These are phyloP conservation scores for Pseudopleuronectes americanus DNA, from an alignment of 2,797 vertebrate genomes.

Conservation along the genomic window DNA sequence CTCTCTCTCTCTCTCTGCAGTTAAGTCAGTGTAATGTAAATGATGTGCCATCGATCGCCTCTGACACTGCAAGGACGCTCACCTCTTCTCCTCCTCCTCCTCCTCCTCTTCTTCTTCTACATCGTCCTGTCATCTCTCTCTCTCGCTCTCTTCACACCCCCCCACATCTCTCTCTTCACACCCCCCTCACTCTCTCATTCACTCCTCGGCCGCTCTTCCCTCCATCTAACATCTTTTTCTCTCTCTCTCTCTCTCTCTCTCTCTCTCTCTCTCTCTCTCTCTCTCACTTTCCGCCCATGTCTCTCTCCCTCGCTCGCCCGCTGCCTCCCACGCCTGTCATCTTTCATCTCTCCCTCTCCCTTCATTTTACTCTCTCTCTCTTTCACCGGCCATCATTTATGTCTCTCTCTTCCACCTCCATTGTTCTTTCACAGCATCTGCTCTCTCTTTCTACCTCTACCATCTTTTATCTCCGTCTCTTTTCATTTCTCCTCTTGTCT, in stretches of 20 bases:
- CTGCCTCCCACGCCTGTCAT: slow-evolving; percentile 74
- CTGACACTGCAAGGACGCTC: slow-evolving; percentile 83
- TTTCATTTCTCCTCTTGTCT: slow-evolving; percentile 18
- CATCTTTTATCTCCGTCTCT: slow-evolving; percentile 48
- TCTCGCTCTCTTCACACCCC: slow-evolving; percentile 60
- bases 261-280: slow-evolving; percentile 33
- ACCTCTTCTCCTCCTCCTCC: slow-evolving; percentile 70
- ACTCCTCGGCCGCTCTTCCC: slow-evolving; percentile 18
- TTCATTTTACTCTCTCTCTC: slow-evolving; percentile 54
- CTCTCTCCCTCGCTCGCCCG: slow-evolving; percentile 43
- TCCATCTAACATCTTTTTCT: slow-evolving; percentile 71
- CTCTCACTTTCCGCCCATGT: slow-evolving; percentile 23
- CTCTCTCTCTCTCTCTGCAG: slow-evolving; percentile 56
- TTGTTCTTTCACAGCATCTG: slow-evolving; percentile 36
- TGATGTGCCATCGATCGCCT: slow-evolving; percentile 83
- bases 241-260: slow-evolving; percentile 28
- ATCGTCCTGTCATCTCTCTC: slow-evolving; percentile 70
- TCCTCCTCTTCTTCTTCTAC: slow-evolving; percentile 54
- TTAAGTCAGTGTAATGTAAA: slow-evolving; percentile 83
- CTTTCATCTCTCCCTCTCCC: slow-evolving; percentile 70
- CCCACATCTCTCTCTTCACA: slow-evolving; percentile 44
- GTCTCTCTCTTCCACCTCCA: slow-evolving; percentile 54
- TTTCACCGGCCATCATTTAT: slow-evolving; percentile 69
- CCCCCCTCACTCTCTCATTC: slow-evolving; percentile 22
- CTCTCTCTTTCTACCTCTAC: slow-evolving; percentile 23